Conservation (phyloP, 2,113 vertebrate species). For the Acanthochromis polyacanthus region DNA sequence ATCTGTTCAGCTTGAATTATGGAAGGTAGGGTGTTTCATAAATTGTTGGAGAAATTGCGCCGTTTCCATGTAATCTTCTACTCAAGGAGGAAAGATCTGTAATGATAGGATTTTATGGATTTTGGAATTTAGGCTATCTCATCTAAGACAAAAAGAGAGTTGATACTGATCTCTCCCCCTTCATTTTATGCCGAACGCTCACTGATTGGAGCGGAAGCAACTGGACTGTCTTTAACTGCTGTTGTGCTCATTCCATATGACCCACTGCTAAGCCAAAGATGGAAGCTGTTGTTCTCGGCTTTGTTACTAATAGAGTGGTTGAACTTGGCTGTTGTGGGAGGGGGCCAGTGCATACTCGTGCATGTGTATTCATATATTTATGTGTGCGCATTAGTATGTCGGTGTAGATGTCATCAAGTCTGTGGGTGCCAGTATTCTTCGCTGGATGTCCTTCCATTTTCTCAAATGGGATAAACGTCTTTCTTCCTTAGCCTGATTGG, state of each 20-base stretch:
- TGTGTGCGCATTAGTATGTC: not conserved
- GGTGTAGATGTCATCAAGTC: not conserved
- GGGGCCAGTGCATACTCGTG: slow-evolving; percentile 2
- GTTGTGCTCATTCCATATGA: slow-evolving; percentile 18
- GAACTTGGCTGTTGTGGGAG: not conserved
- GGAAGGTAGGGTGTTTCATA: no score
- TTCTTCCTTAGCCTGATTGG: slow-evolving; percentile 22
- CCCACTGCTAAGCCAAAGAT: not conserved
- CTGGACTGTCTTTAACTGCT: slow-evolving; percentile 11
- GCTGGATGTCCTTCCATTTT: slow-evolving; percentile 27
- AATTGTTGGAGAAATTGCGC: no score
- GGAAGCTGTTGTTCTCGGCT: slow-evolving; percentile 18
- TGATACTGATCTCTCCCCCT: no score
- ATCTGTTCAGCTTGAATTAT: no score
- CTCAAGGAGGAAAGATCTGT: no score
- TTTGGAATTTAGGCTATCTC: no score
- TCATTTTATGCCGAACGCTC: not conserved
- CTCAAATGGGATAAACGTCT: slow-evolving; percentile 29
- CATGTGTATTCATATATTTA: not conserved
- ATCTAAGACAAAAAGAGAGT: no score
- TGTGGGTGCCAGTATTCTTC: slow-evolving; percentile 10
- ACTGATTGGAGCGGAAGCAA: slow-evolving; percentile 14
- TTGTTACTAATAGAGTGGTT: slow-evolving; percentile 5
- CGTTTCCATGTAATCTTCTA: no score
- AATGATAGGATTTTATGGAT: no score